Percentiles rank a stretch among this genome's conserved stretches.
Evolutionary conservation across 2,888 invertebrate genomes (phyloP).

Genomic region (Rotaria socialis): DNA sequence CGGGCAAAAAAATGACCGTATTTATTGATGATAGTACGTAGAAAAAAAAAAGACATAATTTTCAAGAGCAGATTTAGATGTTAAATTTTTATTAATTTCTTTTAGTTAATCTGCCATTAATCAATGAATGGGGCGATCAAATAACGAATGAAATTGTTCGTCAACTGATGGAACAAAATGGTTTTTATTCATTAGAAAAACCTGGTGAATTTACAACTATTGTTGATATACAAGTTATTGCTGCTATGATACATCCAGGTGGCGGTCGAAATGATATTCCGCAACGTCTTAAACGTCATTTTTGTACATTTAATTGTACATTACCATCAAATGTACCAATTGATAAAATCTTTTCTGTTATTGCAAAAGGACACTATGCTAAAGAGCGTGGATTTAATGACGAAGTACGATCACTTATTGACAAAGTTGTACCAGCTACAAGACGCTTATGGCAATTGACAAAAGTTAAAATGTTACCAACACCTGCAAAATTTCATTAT

Average conservation of each 20-base stretch:
- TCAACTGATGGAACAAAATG: slow-evolving; percentile 86
- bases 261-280: slow-evolving; percentile 93
- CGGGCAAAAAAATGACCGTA: slow-evolving; percentile 83
- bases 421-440: slow-evolving; percentile 79
- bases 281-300: slow-evolving; percentile 82
- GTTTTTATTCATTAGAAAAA: slow-evolving; percentile 91
- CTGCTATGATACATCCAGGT: slow-evolving; percentile 88
- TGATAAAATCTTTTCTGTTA: slow-evolving; percentile 83
- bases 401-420: slow-evolving; percentile 76
- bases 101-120: slow-evolving; percentile 79
- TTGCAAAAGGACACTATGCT: slow-evolving; percentile 80
- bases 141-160: slow-evolving; percentile 76
- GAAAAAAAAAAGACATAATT: background rate
- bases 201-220: slow-evolving; percentile 90
- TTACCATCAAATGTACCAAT: slow-evolving; percentile 82
- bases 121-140: slow-evolving; percentile 94
- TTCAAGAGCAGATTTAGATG: too few relatives aligned
- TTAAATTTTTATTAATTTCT: background rate
- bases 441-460: slow-evolving; percentile 82
- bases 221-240: slow-evolving; percentile 80
- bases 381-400: slow-evolving; percentile 74
- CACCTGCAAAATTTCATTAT: slow-evolving; percentile 94
- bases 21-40: slow-evolving; percentile 75
- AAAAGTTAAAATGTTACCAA: slow-evolving; percentile 76
- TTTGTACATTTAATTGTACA: slow-evolving; percentile 88